Evolutionary conservation across 1,140 invertebrate genomes (phyloP), one percentile per base, ranked within the genome.

Genomic region (Polyergus mexicanus): DNA sequence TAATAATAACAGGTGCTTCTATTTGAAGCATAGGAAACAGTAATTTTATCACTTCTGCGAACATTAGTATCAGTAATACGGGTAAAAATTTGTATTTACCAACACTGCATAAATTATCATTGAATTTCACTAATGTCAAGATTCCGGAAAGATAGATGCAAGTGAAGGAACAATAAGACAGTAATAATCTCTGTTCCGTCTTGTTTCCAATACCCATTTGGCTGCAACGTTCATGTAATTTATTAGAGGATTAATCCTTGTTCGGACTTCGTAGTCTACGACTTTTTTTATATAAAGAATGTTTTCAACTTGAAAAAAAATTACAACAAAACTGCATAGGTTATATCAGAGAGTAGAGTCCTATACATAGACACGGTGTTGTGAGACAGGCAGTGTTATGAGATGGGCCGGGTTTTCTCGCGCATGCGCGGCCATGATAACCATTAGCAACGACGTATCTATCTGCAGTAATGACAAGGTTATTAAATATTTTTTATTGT

Each of bases 101-200:
- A 60, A 95, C 89, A 74, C 92, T 93, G 72, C 94, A 94, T 8
- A 95, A 84, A 56, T 92, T 93, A 11, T 95, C 91, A 66, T 93
- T 95, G 65, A 93, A 88, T 38, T 94, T 92, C 19, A 95, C 88
- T 13, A 94, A 84, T 74, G 92, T 90, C 25, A 95, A 77, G 66
- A 95, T 94, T 19, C 90, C 92, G 16, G 93, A 89, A 51, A 95
- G 93, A 69, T 95, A 95, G 87, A 95, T 94, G 54, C 94, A 95
- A 0, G 94, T 95, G 44, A 94, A 94, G 1, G 92, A 93, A 63
- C 92, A 94, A 62, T 95, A 92, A 11, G 92, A 92, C n/a, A 95
- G 69, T 65, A 95, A 62, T 25, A 95, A 66, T 75, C 93, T 90
- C 38, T 94, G 93, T 58, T 90, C 90, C 58, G 92, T 84, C 68